Conservation (phyloP, 2,113 vertebrate genomes). For the Podarcis muralis region DNA sequence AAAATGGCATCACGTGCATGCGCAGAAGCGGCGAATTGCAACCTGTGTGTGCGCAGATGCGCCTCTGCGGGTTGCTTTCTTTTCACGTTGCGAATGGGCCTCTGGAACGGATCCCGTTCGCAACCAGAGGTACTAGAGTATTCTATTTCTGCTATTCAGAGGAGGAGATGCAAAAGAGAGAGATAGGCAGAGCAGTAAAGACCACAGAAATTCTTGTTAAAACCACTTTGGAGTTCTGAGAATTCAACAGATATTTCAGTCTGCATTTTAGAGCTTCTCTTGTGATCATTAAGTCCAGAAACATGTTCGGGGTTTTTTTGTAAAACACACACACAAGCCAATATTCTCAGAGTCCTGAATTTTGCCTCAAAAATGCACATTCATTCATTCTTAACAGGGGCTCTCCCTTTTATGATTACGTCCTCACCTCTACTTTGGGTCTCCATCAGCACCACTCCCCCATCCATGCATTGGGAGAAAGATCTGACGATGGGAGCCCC, state of each 20-base stretch:
- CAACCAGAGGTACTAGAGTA: no score
- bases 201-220: not conserved
- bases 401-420: not conserved
- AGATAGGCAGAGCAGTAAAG: not conserved
- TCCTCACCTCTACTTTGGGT: not conserved
- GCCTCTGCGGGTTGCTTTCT: no score
- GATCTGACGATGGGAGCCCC: not conserved
- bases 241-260: not conserved
- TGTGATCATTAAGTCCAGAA: no score
- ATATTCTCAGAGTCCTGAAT: not conserved
- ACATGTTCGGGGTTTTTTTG: not conserved
- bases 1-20: no score
- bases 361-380: not conserved
- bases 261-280: not conserved
- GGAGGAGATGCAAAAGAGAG: not conserved
- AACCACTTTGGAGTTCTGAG: not conserved
- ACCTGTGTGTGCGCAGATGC: no score
- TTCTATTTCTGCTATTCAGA: not conserved
- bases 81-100: no score
- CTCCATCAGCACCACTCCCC: no score
- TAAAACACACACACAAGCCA: not conserved
- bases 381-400: not conserved
- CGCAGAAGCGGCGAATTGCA: no score
- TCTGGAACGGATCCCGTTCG: no score
- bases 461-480: not conserved